phyloP scores from a whole-genome alignment of 1,140 invertebrate genomes.

The Leptinotarsa lineolata region DNA sequence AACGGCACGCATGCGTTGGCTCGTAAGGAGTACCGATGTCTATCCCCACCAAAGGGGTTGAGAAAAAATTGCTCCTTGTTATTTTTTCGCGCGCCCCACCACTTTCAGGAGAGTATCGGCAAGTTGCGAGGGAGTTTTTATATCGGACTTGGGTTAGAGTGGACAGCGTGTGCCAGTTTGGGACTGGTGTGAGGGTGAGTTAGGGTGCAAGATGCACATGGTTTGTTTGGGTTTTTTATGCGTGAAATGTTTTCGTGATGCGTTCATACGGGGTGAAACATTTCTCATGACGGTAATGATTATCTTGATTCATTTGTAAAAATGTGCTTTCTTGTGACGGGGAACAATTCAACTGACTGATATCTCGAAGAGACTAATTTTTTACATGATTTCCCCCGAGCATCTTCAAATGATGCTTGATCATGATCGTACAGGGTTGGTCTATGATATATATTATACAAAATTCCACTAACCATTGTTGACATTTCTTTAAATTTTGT shows the following conservation, averaged over 20 bases:
- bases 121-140: slow-evolving; percentile 31
- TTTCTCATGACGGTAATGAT: slow-evolving; percentile 10
- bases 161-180: slow-evolving; percentile 27
- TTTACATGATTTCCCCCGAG: too few relatives aligned
- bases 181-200: slow-evolving; percentile 11
- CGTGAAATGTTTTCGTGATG: slow-evolving; percentile 10
- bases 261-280: slow-evolving; percentile 21
- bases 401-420: too few relatives aligned
- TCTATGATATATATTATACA: too few relatives aligned
- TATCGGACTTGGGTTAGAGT: slow-evolving; percentile 31
- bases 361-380: too few relatives aligned
- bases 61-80: slow-evolving; percentile 46
- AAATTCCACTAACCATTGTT: too few relatives aligned
- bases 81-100: slow-evolving; percentile 47
- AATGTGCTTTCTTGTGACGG: neutral
- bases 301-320: neutral
- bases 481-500: too few relatives aligned
- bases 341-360: too few relatives aligned
- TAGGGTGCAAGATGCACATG: slow-evolving; percentile 27
- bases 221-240: slow-evolving; percentile 25
- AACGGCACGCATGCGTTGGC: slow-evolving; percentile 48
- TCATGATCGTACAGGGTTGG: too few relatives aligned
- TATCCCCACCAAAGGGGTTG: slow-evolving; percentile 45
- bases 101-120: slow-evolving; percentile 29
- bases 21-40: slow-evolving; percentile 49